Base-by-base conservation (phyloP, 2,888 invertebrate species). In the Acanthacorydalis orientalis region DNA sequence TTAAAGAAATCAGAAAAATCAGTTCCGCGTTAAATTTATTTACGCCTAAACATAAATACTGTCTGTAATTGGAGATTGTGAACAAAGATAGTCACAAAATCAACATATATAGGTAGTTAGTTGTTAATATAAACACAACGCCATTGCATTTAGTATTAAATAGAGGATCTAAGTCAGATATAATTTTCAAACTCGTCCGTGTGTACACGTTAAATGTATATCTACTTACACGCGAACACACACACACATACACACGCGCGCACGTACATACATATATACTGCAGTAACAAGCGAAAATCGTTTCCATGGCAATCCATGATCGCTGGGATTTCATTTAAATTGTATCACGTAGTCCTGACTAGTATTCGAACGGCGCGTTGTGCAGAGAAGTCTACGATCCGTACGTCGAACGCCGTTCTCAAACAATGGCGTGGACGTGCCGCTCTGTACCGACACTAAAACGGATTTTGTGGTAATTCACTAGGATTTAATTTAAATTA, bases 401-500 rank as follows among this genome's bases (percentile, higher is more conserved):
- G 23, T 6, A 23, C 23, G 23, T 23, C 2, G 23, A 23, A 23
- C 23, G 2, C 23, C 23, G 23, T 6, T n/a, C 23, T 4, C 23
- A 23, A 23, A 23, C 23, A 23, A 23, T 23, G 23, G 6, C 23
- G 23, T 23, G 3, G 23, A 23, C 32, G 45, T 44, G 48, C 56
- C 55, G 57, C 58, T 57, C 50, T 47, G 9, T 35, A 35, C 42
- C 45, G 48, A 57, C 53, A 46, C 50, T 40, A 47, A 42, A 38
- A 46, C 38, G 50, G 52, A 49, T 52, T 53, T 53, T 59, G 61
- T 61, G 75, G 77, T 76, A 77, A 77, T 77, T 77, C 77, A 76
- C 76, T 75, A 75, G 77, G 77, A 77, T 77, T 77, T 77, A 77
- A 77, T 77, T 77, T 77, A 77, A 77, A 77, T 77, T 77, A 77